Evolutionary conservation across 2,888 invertebrate species (phyloP).

Genomic region (Deroplatys truncata): DNA sequence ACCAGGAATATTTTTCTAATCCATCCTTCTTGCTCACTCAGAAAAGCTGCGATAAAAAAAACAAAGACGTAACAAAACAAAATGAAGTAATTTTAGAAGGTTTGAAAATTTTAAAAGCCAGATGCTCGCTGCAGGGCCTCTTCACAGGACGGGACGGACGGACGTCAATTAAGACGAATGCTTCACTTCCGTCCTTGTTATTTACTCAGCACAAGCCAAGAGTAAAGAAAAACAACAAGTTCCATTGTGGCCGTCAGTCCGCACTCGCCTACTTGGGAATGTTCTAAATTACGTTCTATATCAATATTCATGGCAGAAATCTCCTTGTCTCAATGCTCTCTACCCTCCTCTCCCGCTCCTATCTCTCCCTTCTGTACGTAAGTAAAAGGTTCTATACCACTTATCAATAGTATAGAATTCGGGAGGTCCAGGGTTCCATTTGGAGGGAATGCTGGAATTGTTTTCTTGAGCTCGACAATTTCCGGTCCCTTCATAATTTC

Average conservation of each 20-base stretch:
- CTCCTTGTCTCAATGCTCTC: no score
- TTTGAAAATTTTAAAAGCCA: conserved; percentile 10
- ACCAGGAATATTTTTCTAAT: background rate
- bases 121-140: conserved; percentile 3
- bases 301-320: no score
- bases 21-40: background rate
- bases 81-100: conserved; percentile 13
- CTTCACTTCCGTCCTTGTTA: conserved; percentile 8
- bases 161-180: conserved; percentile 9
- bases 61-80: background rate
- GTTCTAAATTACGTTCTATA: no score
- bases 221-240: background rate
- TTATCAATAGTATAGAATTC: no score
- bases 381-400: no score
- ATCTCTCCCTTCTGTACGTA: no score
- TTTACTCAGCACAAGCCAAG: background rate
- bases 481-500: no score
- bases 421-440: no score
- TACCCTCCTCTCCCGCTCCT: no score
- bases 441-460: no score
- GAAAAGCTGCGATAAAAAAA: background rate
- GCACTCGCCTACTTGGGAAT: no score
- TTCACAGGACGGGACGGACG: background rate
- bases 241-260: background rate
- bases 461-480: no score